Conservation (phyloP, 1,140 invertebrate species). For the Pseudomyrmex flavicornis region DNA sequence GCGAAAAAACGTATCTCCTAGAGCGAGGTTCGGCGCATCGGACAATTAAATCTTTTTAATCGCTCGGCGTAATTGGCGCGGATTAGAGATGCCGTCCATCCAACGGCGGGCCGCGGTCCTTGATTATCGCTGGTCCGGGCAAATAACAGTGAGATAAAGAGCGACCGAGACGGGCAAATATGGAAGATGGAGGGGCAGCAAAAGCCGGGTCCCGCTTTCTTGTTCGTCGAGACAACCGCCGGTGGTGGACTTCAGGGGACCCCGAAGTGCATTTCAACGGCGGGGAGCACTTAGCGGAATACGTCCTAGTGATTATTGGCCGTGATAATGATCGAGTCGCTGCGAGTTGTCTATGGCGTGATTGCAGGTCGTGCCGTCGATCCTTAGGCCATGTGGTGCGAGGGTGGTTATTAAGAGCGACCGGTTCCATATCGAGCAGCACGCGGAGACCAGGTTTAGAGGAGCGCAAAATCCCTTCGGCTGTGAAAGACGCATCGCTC, state of each 20-base stretch:
- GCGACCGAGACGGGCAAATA: conserved; percentile 59
- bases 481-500: conserved; percentile 13
- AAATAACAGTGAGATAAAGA: conserved; percentile 72
- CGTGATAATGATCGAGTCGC: conserved; percentile 84
- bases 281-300: conserved; percentile 82
- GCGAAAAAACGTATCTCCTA: conserved; percentile 29
- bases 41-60: conserved; percentile 84
- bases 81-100: conserved; percentile 80
- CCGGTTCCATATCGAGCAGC: conserved; percentile 78
- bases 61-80: conserved; percentile 80
- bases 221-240: conserved; percentile 18
- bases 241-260: conserved; percentile 36
- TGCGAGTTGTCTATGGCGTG: conserved; percentile 83
- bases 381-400: conserved; percentile 81
- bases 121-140: conserved; percentile 75
- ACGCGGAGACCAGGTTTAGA: conserved; percentile 47
- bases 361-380: conserved; percentile 80
- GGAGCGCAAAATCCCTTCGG: conserved; percentile 16
- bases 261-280: conserved; percentile 67
- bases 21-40: conserved; percentile 65
- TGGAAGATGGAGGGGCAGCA: conserved; percentile 23
- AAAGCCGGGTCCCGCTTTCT: conserved; percentile 25
- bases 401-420: conserved; percentile 84
- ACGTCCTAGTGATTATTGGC: conserved; percentile 83
- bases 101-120: conserved; percentile 62